These are phyloP conservation scores for Sebastiscus tertius DNA, from an alignment of 2,797 vertebrate genomes.

Conservation along the genomic window DNA sequence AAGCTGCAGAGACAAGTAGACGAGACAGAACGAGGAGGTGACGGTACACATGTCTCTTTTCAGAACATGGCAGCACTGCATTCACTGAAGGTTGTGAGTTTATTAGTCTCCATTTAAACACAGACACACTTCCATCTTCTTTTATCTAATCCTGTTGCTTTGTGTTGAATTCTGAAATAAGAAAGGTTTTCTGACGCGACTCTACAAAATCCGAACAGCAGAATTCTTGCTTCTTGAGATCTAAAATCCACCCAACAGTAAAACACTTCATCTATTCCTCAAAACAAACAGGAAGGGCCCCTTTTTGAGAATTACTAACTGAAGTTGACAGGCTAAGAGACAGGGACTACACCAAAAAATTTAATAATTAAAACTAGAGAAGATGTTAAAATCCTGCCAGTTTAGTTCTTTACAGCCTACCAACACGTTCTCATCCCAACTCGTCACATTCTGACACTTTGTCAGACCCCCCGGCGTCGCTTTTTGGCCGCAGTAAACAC, in stretches of 20 bases:
- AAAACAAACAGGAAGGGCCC: too few relatives aligned
- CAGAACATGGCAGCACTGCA: not conserved
- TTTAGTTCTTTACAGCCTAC: not conserved
- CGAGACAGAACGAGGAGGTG: not conserved
- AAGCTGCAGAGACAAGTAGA: not conserved
- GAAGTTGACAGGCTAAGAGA: too few relatives aligned
- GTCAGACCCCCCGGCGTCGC: too few relatives aligned
- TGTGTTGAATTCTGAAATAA: not conserved
- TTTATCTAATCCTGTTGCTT: not conserved
- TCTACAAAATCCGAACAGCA: not conserved
- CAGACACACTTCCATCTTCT: not conserved
- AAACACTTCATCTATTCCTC: too few relatives aligned
- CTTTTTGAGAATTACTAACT: too few relatives aligned
- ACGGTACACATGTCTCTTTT: not conserved
- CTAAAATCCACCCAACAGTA: too few relatives aligned
- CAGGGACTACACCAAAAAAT: too few relatives aligned
- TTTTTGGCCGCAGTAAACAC: too few relatives aligned
- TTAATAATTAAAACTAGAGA: too few relatives aligned
- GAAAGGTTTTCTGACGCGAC: not conserved
- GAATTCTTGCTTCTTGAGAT: too few relatives aligned
- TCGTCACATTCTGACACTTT: too few relatives aligned
- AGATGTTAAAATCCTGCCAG: not conserved
- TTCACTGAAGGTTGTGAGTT: not conserved
- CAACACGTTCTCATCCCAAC: too few relatives aligned
- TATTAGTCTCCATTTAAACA: not conserved